phyloP scores from a whole-genome alignment of 2,888 invertebrate genomes.

The Trissoscelio sp. region DNA sequence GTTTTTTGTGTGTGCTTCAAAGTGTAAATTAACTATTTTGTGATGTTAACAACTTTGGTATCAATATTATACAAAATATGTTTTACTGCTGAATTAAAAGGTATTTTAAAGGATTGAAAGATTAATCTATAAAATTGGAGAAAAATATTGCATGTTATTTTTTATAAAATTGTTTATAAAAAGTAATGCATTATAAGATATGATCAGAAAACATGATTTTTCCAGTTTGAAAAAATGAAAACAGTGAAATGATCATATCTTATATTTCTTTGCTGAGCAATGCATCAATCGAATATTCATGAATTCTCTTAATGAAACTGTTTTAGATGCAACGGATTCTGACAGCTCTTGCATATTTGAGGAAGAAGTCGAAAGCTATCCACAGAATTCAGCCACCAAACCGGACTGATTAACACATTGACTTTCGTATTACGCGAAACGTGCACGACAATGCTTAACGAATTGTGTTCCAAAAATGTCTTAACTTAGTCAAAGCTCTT shows the following conservation, averaged over 20 bases:
- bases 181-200: background rate
- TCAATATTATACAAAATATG: too few relatives aligned
- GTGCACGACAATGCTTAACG: slow-evolving; percentile 26
- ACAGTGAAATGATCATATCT: slow-evolving; percentile 16
- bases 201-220: background rate
- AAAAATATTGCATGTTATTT: background rate
- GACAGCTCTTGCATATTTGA: slow-evolving; percentile 73
- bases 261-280: slow-evolving; percentile 1
- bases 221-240: background rate
- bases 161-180: background rate
- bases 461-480: slow-evolving; percentile 46
- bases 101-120: too few relatives aligned
- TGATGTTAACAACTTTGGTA: too few relatives aligned
- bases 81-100: too few relatives aligned
- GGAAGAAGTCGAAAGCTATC: slow-evolving; percentile 73
- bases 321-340: slow-evolving; percentile 76
- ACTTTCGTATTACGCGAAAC: slow-evolving; percentile 14
- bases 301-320: slow-evolving; percentile 60
- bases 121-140: too few relatives aligned
- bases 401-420: slow-evolving; percentile 68
- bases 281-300: slow-evolving; percentile 17
- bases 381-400: slow-evolving; percentile 69
- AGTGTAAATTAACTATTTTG: too few relatives aligned
- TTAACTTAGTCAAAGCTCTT: slow-evolving; percentile 11
- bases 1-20: too few relatives aligned